Percentiles rank a stretch among this genome's conserved stretches.
These are phyloP conservation scores for Leptinotarsa texana DNA, from an alignment of 1,140 invertebrate genomes.

Conservation along the genomic window DNA sequence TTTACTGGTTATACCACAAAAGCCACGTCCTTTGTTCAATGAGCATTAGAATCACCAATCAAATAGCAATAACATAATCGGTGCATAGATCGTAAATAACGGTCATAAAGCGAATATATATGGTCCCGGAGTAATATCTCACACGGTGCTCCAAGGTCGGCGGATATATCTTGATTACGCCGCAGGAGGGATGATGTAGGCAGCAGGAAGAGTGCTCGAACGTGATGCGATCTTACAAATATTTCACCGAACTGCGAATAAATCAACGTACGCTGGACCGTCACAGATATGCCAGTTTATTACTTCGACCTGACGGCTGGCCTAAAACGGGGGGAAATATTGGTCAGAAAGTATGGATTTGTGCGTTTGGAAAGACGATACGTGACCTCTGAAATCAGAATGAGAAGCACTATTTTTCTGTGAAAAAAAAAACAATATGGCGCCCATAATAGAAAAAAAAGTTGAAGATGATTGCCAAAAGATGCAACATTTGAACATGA, in stretches of 20 bases:
- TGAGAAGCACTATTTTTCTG: too few species aligned
- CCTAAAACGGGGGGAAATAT: conserved; percentile 5
- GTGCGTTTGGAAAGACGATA: too few species aligned
- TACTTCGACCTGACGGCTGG: conserved; percentile 32
- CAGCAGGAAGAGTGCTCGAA: conserved; percentile 38
- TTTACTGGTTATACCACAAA: neutral
- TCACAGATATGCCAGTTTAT: conserved; percentile 45
- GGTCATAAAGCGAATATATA: conserved; percentile 42
- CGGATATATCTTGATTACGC: conserved; percentile 53
- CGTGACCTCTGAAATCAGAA: too few species aligned
- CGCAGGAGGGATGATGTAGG: conserved; percentile 25
- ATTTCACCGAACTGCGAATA: conserved; percentile 51
- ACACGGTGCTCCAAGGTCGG: conserved; percentile 47
- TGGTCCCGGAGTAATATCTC: conserved; percentile 48
- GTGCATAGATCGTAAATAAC: conserved; percentile 48
- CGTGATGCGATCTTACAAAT: conserved; percentile 51
- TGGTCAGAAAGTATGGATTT: conserved; percentile 3
- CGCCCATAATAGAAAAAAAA: too few species aligned
- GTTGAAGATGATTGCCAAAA: too few species aligned
- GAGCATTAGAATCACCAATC: conserved; percentile 13
- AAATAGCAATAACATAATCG: conserved; percentile 41
- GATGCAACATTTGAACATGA: too few species aligned
- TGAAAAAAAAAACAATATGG: too few species aligned
- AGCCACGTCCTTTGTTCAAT: neutral
- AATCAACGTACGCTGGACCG: conserved; percentile 50